Evolutionary conservation across 2,113 vertebrate species (phyloP).

Genomic region (Candoia aspera): DNA sequence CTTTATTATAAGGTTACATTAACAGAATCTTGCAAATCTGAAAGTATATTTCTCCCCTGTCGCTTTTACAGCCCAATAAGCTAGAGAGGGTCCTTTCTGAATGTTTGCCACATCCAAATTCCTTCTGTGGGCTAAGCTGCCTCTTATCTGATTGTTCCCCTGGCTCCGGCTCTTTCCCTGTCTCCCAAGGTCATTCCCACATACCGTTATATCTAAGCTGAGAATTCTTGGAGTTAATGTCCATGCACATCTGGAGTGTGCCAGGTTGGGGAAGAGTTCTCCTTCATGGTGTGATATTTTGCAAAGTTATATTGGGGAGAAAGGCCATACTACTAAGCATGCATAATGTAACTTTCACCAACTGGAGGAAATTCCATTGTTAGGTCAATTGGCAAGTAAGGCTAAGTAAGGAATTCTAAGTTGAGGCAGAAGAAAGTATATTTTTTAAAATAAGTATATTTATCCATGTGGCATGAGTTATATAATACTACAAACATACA

Average conservation of each 20-base stretch:
- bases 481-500: not conserved
- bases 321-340: not conserved
- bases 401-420: not conserved
- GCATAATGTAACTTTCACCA: not conserved
- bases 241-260: not conserved
- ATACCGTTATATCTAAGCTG: too few relatives aligned
- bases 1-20: too few relatives aligned
- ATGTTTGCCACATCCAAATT: too few relatives aligned
- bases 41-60: too few relatives aligned
- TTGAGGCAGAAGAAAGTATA: not conserved
- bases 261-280: too few relatives aligned
- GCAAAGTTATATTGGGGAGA: not conserved
- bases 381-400: not conserved
- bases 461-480: not conserved
- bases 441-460: not conserved
- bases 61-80: too few relatives aligned
- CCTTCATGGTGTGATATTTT: not conserved
- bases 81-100: too few relatives aligned
- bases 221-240: not conserved
- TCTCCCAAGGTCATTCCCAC: not conserved
- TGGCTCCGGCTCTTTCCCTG: too few relatives aligned
- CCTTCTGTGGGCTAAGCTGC: too few relatives aligned
- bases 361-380: not conserved
- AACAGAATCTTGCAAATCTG: too few relatives aligned
- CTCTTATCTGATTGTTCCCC: too few relatives aligned